Base-by-base conservation (phyloP, 2,113 vertebrate genomes). In the Poeciliopsis occidentalis region DNA sequence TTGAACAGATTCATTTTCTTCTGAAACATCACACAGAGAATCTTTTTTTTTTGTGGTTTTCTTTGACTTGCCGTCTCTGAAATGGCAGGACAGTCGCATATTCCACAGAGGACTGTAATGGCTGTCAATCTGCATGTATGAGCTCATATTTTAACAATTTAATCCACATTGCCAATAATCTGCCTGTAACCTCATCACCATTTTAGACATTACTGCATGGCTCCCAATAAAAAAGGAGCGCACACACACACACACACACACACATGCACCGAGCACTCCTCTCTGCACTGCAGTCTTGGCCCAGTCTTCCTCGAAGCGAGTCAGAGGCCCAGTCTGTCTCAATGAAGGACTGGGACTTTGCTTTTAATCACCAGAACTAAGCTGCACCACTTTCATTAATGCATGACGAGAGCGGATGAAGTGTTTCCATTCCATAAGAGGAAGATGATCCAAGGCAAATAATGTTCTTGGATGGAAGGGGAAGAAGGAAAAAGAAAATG, bases 351-450 rank as follows among this genome's bases (percentile, higher is more conserved):
- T 75, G 84, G 76, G 76, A 60, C 75, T 80, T 84, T 85, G 70
- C 67, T 77, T 88, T 88, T 84, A 86, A 86, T 88, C 81, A 86
- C 84, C 69, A 85, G 64, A 79, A 75, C 81, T 80, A 87, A 89
- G 87, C 83, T 85, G 73, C 87, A 84, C 89, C 87, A 84, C 87
- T 88, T 57, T 92, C 85, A 88, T 87, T 84, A 85, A 87, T 89
- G 88, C 91, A 90, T 91, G 87, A 85, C 76, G 13, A 71, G 72
- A 80, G 79, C 81, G 81, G 87, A 89, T 75, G 75, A 85, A 83
- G 76, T 60, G 78, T 91, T 91, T 91, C 88, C 90, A 91, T 89
- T 84, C 87, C 87, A 71, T 89, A 84, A 90, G 88, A 89, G 89
- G 84, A 84, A 84, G 87, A 87, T 31, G 71, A 90, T 88, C 88